Base-by-base conservation (phyloP, 2,888 invertebrate species). In the Nebria brevicollis region DNA sequence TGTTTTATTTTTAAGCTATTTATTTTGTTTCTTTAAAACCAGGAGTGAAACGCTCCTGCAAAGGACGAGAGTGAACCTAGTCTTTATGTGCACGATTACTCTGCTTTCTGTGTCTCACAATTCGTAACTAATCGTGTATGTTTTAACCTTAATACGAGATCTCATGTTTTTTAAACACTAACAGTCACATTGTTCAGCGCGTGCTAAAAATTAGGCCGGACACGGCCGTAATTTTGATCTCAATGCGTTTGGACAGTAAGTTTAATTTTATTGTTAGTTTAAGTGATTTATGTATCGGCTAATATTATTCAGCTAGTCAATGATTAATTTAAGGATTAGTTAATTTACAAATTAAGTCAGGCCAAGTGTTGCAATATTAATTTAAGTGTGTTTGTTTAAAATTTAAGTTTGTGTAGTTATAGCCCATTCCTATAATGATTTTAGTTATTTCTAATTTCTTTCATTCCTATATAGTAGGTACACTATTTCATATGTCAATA, bases 261-360 rank as follows among this genome's bases (percentile, higher is more conserved):
- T 75, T 64, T 75, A 65, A 4, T 5, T 75, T 77, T 82, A 75
- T 34, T 34, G 68, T 82, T 83, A 75, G 77, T 75, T 83, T 84
- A 78, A 82, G 83, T 84, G 83, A 86, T 86, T 85, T 85, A 84
- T 82, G 82, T 84, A 82, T 88, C 88, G 88, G 88, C 88, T 88
- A 88, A 88, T 88, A 87, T 86, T 88, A 88, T 87, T 85, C 83
- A 84, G 85, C 88, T 88, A 88, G 88, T 88, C 88, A 88, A 85
- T 26, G 41, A 73, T 73, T 73, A 25, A 68, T 68, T 68, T 25
- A 68, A 25, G 26, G 11, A 26, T 42, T 73, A 34, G 2, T 73
- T 73, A 73, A 41, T 73, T 73, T 4, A 70, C 4, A 34, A n/a
- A 42, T 8, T 64, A 64, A 64, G 66, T 13, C 42, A 81, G 81